phyloP scores from a whole-genome alignment of 1,140 invertebrate species.

The Cecropterus lyciades region DNA sequence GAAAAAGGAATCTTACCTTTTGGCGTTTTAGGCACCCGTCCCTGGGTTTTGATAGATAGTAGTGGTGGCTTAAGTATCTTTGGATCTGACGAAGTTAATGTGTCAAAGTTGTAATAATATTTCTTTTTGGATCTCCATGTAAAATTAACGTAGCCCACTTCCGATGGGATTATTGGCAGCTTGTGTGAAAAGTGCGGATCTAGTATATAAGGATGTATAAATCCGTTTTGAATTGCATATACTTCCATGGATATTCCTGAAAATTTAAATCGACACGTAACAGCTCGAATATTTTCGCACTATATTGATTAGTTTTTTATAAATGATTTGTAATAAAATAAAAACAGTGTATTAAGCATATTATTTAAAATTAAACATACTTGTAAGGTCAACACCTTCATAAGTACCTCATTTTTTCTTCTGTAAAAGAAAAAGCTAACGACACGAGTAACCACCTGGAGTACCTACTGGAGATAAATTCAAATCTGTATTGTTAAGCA shows the following conservation, averaged over 20 bases:
- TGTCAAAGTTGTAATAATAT: slow-evolving; percentile 95
- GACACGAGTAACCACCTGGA: no score
- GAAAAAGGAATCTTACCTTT: slow-evolving; percentile 86
- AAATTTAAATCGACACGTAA: slow-evolving; percentile 49
- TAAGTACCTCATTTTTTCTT: no score
- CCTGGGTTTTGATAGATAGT: slow-evolving; percentile 93
- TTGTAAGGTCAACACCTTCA: no score
- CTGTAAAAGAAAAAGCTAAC: no score
- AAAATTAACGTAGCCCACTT: slow-evolving; percentile 95
- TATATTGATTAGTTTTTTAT: no score
- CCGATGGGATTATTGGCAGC: slow-evolving; percentile 94
- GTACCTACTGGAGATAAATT: no score
- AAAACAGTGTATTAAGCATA: no score
- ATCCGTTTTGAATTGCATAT: slow-evolving; percentile 93
- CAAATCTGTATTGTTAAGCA: no score
- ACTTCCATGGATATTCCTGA: slow-evolving; percentile 94
- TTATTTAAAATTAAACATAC: no score
- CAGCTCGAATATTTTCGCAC: no score
- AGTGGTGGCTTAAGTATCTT: slow-evolving; percentile 92
- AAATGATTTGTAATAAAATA: no score
- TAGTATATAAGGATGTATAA: slow-evolving; percentile 92
- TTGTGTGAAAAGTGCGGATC: slow-evolving; percentile 96
- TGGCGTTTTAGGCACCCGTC: slow-evolving; percentile 92
- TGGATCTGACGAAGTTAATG: slow-evolving; percentile 92
- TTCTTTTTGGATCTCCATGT: slow-evolving; percentile 95